phyloP scores from a whole-genome alignment of 1,140 invertebrate genomes.

The Calosoma granatense region DNA sequence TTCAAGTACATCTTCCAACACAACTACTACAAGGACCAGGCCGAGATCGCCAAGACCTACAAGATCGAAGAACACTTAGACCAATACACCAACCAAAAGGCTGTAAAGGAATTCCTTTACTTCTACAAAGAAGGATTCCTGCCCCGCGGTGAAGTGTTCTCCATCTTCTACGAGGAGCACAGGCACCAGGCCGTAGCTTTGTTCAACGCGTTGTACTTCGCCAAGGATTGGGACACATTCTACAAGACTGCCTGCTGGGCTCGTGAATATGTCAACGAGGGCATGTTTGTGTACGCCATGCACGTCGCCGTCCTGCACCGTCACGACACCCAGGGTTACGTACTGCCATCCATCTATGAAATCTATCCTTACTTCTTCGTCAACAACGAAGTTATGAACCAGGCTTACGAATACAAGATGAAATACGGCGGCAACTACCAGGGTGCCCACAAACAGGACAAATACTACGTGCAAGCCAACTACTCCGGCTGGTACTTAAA shows the following conservation, averaged over 20 bases:
- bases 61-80: conserved; percentile 42
- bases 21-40: conserved; percentile 36
- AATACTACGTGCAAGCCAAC: conserved; percentile 40
- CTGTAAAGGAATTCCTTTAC: conserved; percentile 47
- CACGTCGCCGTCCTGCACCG: conserved; percentile 49
- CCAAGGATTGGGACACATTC: conserved; percentile 50
- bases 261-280: conserved; percentile 48
- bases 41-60: conserved; percentile 42
- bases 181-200: conserved; percentile 48
- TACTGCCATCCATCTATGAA: conserved; percentile 55
- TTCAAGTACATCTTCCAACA: conserved; percentile 48
- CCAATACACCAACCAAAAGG: conserved; percentile 38
- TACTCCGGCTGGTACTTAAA: conserved; percentile 42
- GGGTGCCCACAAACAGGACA: conserved; percentile 33
- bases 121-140: conserved; percentile 43
- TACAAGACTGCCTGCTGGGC: conserved; percentile 51
- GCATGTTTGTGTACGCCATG: conserved; percentile 51
- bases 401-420: conserved; percentile 47
- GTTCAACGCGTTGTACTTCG: conserved; percentile 58
- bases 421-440: conserved; percentile 35
- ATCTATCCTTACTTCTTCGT: conserved; percentile 56
- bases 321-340: conserved; percentile 45
- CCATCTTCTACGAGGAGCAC: conserved; percentile 47
- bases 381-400: conserved; percentile 44
- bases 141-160: conserved; percentile 49